Evolutionary conservation across 2,888 invertebrate genomes (phyloP), one percentile per base, ranked within the genome.

Genomic region (Lamellibrachia columna): DNA sequence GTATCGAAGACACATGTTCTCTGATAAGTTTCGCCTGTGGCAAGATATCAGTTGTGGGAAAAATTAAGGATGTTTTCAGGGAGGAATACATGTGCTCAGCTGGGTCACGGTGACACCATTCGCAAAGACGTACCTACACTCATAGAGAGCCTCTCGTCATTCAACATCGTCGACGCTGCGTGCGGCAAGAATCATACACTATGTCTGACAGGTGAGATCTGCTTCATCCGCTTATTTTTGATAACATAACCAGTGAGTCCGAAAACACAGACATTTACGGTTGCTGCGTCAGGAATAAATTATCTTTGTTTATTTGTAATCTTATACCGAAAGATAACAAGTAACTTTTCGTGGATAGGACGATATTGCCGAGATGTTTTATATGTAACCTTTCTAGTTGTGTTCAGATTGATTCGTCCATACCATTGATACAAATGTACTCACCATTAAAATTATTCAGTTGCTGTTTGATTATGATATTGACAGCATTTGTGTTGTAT

Each of bases 121-220:
- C 97, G 98, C 11, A 93, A 96, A 90, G 98, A 98, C 95, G 97
- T 97, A 15, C 98, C 99, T 0, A 98, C 98, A n/a, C 95, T 97
- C 52, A 98, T 99, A 90, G 98, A 98, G 3, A 97, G 97, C 0
- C 96, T 99, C 93, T 97, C 98, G 94, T 98, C 98, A 92, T 97
- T 98, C 95, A 98, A 98, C 94, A 97, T 99, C 93, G 98, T 99
- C 92, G 98, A 98, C 95, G 99, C 98, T 0, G 98, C 98, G 0
- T 98, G 98, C 94, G 99, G 99, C 91, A 97, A 98, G 40, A 98
- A 98, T 96, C 99, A 99, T 96, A 98, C 98, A 0, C 97, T 99
- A 3, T 98, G 99, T 95, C 97, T 99, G 11, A 98, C 98, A 93
- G 98, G 98, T 97, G 75, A 75, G 15, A 75, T 75, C n/a, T 22